Conservation (phyloP, 2,888 invertebrate species). For the Acleris cristana region DNA sequence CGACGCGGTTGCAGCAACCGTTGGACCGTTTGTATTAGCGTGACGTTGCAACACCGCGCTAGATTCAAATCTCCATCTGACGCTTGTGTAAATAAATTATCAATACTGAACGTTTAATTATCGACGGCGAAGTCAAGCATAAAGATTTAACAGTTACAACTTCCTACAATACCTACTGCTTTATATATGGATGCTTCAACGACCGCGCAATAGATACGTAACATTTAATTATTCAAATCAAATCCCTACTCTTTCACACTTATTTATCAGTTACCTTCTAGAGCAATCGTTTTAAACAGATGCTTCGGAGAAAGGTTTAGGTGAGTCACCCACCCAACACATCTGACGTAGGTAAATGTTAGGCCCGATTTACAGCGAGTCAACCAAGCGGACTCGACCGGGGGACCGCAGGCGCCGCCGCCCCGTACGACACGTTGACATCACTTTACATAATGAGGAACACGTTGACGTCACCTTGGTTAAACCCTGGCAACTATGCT, state of each 20-base stretch:
- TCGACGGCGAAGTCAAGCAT: background rate
- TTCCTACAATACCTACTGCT: no score
- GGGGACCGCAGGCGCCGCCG: conserved; percentile 18
- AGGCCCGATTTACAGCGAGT: conserved; percentile 28
- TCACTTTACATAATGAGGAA: conserved; percentile 29
- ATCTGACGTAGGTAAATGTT: conserved; percentile 31
- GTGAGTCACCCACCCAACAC: conserved; percentile 21
- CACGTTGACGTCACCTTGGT: conserved; percentile 14
- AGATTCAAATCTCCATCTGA: conserved; percentile 32
- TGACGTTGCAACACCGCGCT: conserved; percentile 32
- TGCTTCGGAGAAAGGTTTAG: no score
- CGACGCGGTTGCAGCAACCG: conserved; percentile 25
- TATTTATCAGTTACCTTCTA: no score
- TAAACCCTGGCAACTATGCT: background rate
- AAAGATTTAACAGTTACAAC: no score
- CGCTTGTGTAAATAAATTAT: conserved; percentile 23
- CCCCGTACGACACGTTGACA: conserved; percentile 13
- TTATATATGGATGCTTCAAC: no score
- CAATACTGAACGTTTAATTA: conserved; percentile 10
- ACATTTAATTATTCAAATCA: no score
- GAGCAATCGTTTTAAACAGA: no score
- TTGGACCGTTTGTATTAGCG: conserved; percentile 35
- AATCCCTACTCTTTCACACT: no score
- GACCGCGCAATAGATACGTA: no score
- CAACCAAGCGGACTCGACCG: conserved; percentile 10